Percentiles rank a stretch among this genome's conserved stretches.
These are phyloP conservation scores for Coregonus sp. DNA, from an alignment of 2,797 vertebrate genomes.

Conservation along the genomic window DNA sequence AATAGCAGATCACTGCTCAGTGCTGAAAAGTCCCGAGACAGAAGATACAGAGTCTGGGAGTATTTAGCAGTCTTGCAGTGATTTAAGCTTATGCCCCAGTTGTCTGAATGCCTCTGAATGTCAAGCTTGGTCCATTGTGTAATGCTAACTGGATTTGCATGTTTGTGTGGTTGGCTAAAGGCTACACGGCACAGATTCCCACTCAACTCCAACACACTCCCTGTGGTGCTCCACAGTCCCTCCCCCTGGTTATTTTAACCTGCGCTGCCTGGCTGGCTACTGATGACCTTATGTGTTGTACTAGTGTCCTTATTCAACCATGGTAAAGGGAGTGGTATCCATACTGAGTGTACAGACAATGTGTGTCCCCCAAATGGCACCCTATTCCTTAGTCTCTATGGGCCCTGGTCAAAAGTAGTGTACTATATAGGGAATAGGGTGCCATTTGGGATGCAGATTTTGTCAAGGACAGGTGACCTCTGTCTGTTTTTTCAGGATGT, in stretches of 20 bases:
- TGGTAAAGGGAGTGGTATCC: background rate
- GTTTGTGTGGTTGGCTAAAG: background rate
- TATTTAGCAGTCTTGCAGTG: background rate
- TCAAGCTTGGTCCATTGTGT: slow-evolving; percentile 10
- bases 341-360: too few relatives aligned
- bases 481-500: too few relatives aligned
- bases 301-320: background rate
- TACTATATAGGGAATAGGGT: background rate
- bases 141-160: background rate
- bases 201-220: background rate
- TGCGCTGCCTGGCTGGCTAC: background rate
- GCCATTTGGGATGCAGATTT: background rate
- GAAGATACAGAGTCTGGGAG: background rate
- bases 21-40: background rate
- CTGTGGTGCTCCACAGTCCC: background rate
- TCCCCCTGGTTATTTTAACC: background rate
- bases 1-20: too few relatives aligned
- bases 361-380: too few relatives aligned
- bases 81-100: background rate
- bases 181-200: background rate
- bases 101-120: background rate
- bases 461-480: too few relatives aligned
- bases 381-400: too few relatives aligned
- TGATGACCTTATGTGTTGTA: background rate
- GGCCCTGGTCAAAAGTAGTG: background rate